Percentiles rank a stretch among this genome's conserved stretches.
phyloP scores from a whole-genome alignment of 2,888 invertebrate species.

The Aleiodes leptofemur region DNA sequence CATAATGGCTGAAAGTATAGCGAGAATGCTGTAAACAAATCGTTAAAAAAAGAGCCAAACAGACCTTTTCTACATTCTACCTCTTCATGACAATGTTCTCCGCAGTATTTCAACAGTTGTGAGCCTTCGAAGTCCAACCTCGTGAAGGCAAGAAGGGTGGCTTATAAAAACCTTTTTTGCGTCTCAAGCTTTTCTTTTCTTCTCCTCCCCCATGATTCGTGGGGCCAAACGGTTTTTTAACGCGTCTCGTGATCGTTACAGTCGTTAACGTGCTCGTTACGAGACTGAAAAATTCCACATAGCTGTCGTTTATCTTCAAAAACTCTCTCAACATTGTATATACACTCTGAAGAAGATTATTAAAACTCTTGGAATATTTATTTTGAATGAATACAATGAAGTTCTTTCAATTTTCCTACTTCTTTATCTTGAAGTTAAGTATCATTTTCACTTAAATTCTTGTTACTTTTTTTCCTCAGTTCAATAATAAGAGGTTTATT shows the following conservation, averaged over 20 bases:
- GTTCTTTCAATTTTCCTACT: conserved; percentile 5
- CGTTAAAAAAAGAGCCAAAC: conserved; percentile 66
- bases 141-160: conserved; percentile 44
- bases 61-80: conserved; percentile 45
- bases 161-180: conserved; percentile 66
- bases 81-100: conserved; percentile 55
- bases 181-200: conserved; percentile 55
- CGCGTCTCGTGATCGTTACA: conserved; percentile 58
- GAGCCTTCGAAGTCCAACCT: conserved; percentile 35
- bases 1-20: conserved; percentile 56
- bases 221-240: conserved; percentile 60
- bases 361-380: conserved; percentile 14
- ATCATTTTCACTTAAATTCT: no score
- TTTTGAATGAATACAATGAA: background rate
- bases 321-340: conserved; percentile 29
- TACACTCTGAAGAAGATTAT: conserved; percentile 11
- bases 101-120: conserved; percentile 53
- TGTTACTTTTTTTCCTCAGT: no score
- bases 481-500: conserved; percentile 21
- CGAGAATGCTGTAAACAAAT: conserved; percentile 71
- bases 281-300: conserved; percentile 55
- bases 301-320: conserved; percentile 21
- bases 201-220: conserved; percentile 6
- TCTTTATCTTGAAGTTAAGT: no score
- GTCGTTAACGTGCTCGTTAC: conserved; percentile 60